Evolutionary conservation across 2,797 vertebrate genomes (phyloP).

Genomic region (Oreochromis mossambicus): DNA sequence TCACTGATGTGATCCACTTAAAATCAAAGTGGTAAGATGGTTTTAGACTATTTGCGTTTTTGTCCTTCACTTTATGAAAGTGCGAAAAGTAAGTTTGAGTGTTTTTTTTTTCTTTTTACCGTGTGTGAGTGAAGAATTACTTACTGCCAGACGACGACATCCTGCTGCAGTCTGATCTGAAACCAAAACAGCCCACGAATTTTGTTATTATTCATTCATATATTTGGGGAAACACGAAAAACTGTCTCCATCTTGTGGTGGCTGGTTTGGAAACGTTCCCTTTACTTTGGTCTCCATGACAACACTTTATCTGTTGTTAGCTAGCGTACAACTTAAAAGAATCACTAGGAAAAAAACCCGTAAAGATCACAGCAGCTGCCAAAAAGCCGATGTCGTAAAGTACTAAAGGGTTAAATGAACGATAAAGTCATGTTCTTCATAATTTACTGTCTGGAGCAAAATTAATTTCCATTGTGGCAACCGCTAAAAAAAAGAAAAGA

Average conservation of each 20-base stretch:
- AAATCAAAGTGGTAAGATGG: neutral
- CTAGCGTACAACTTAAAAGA: constrained; percentile 7
- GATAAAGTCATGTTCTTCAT: neutral
- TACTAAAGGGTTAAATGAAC: neutral
- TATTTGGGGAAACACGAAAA: constrained; percentile 13
- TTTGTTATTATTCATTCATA: neutral
- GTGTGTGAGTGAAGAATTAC: neutral
- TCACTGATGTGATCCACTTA: neutral
- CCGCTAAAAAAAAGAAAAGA: neutral
- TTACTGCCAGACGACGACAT: constrained; percentile 72
- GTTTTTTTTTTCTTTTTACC: neutral
- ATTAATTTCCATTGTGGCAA: neutral
- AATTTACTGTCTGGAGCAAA: neutral
- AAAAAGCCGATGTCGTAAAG: fast-evolving
- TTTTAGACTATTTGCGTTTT: neutral
- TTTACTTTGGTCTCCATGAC: constrained; percentile 65
- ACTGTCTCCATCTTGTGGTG: constrained; percentile 70
- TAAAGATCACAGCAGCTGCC: neutral
- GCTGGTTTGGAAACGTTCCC: constrained; percentile 39
- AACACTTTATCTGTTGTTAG: constrained; percentile 61
- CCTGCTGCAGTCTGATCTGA: constrained; percentile 72
- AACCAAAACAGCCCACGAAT: neutral
- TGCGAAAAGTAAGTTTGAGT: neutral
- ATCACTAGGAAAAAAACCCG: neutral
- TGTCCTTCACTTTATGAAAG: neutral